Evolutionary conservation across 2,797 vertebrate genomes (phyloP), one percentile per base, ranked within the genome.

Genomic region (Anguilla anguilla): DNA sequence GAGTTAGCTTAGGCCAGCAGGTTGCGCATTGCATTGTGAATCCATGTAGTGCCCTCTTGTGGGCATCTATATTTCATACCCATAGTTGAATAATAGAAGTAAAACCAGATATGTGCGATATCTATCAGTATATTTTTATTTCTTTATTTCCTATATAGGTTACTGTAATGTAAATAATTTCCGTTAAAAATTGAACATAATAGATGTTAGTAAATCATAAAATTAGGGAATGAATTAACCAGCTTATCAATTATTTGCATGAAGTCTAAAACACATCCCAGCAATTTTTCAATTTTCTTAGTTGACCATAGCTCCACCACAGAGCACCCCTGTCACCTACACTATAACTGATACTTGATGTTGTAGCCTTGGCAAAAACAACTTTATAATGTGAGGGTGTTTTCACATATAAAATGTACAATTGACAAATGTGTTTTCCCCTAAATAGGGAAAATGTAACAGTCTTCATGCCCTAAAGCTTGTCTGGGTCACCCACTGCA

Each of bases 11-110:
- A 0, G 7, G 22, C 19, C 46, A 11, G 46, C 10, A 49, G n/a
- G 79, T 51, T 51, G 46, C 51, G 1, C 79, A 82, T 7, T 82
- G 79, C 46, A 51, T 82, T 51, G 46, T 82, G 46, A 82, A 84
- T 59, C 83, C n/a, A 55, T 31, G 53, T 61, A 84, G 83, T 84
- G 51, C 83, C 83, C 83, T 61, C 83, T 84, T 53, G 83, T 84
- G 83, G 83, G 39, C 49, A 84, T 83, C 51, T 28, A 84, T 61
- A 84, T 43, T 79, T 82, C 22, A 49, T 9, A 51, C 10, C 19
- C 46, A n/a, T 25, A 51, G 19, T 3, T n/a, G 79, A 49, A 17
- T 79, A 46, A 25, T 43, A 6, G 35, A 77, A 46, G 39, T 46
- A 79, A 19, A 79, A 79, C 35, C 74, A 74, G 28, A 39, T 74